Conservation (phyloP, 2,113 vertebrate species). For the Calyptomena viridis region DNA sequence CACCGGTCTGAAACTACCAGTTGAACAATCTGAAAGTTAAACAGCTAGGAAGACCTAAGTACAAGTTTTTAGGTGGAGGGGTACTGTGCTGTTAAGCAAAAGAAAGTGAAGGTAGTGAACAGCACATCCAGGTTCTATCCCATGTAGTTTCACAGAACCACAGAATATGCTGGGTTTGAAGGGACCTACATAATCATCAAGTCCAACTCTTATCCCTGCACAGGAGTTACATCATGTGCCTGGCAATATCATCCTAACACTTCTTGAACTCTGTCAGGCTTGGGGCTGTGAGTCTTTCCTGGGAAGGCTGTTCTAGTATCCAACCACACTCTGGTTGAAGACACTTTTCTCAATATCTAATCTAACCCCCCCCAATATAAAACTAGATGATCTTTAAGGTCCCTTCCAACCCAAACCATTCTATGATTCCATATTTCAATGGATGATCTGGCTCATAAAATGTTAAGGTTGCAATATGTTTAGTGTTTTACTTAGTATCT, state of each 20-base stretch:
- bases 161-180: not conserved
- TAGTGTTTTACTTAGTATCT: not conserved
- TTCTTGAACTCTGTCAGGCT: not conserved
- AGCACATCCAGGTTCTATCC: not conserved
- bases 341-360: not conserved
- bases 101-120: not conserved
- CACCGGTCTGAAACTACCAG: not conserved
- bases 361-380: not conserved
- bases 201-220: not conserved
- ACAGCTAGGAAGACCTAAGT: not conserved
- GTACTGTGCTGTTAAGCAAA: not conserved
- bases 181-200: not conserved
- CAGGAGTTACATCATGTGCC: not conserved
- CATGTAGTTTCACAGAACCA: not conserved
- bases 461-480: not conserved
- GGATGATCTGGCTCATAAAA: not conserved
- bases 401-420: not conserved
- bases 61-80: not conserved
- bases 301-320: not conserved
- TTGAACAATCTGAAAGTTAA: not conserved
- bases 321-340: not conserved
- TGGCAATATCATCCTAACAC: not conserved
- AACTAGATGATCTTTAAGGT: not conserved
- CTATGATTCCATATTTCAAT: not conserved
- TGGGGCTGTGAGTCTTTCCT: not conserved